Conservation (phyloP, 2,888 invertebrate species). For the Norana najaformis region DNA sequence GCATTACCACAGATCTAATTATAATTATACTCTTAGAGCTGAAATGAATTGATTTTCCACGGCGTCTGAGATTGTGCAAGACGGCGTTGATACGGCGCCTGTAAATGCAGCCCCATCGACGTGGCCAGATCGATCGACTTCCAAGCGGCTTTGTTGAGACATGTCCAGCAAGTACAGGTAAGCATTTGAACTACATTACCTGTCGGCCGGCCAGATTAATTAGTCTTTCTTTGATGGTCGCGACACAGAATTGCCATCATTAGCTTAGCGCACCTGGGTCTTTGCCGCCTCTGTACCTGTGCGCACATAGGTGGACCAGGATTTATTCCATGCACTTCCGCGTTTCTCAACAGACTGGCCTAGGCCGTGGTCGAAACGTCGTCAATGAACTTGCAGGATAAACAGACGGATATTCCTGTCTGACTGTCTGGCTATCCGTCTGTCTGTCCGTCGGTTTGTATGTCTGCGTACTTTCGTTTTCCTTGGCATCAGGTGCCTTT, state of each 20-base stretch:
- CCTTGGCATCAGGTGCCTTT: not conserved
- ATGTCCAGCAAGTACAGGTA: not conserved
- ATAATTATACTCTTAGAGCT: not conserved
- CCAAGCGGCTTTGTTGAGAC: not conserved
- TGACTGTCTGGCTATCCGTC: too few relatives aligned
- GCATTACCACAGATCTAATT: too few relatives aligned
- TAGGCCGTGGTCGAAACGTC: not conserved
- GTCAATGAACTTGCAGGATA: not conserved
- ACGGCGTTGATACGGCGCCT: not conserved
- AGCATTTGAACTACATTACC: not conserved
- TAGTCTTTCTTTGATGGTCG: not conserved
- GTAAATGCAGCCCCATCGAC: not conserved
- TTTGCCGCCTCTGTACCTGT: not conserved
- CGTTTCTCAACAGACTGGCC: not conserved
- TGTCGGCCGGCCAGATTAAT: not conserved
- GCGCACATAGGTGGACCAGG: constrained; percentile 5
- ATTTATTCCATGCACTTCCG: not conserved
- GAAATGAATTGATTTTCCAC: not conserved
- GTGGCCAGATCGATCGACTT: not conserved
- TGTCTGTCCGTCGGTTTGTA: not conserved
- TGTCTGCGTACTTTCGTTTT: not conserved
- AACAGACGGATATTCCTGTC: not conserved
- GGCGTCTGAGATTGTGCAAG: not conserved
- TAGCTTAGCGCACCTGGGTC: constrained; percentile 20
- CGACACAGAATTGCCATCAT: not conserved